phyloP scores from a whole-genome alignment of 2,888 invertebrate species.

The Eristalis arbustorum region DNA sequence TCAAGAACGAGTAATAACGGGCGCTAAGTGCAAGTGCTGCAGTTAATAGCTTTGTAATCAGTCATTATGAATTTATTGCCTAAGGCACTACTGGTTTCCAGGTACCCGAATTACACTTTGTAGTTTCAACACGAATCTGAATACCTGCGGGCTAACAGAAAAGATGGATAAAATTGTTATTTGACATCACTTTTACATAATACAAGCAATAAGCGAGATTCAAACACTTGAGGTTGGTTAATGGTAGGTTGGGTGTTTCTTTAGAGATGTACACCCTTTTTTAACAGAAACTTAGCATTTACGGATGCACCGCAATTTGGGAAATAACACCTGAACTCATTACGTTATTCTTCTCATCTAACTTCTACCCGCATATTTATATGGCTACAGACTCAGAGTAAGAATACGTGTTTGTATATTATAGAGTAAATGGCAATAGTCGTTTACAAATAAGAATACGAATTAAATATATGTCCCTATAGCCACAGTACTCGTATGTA shows the following conservation, averaged over 20 bases:
- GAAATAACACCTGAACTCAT: constrained; percentile 48
- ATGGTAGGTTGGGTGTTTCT: constrained; percentile 42
- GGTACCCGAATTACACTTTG: constrained; percentile 62
- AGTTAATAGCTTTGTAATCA: constrained; percentile 55
- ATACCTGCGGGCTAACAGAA: constrained; percentile 33
- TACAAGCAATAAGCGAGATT: constrained; percentile 56
- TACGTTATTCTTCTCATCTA: constrained; percentile 33
- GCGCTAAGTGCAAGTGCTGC: constrained; percentile 60
- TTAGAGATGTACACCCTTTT: neutral
- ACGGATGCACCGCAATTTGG: constrained; percentile 37
- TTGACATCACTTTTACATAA: constrained; percentile 61
- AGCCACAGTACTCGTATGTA: neutral
- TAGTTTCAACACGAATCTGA: constrained; percentile 58
- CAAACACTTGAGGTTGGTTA: constrained; percentile 62
- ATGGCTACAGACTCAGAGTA: constrained; percentile 4
- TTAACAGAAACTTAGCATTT: neutral
- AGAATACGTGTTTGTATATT: constrained; percentile 22
- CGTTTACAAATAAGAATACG: neutral
- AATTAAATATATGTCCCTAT: neutral
- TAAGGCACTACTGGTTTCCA: constrained; percentile 38
- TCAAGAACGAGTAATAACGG: constrained; percentile 41
- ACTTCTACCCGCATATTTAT: constrained; percentile 59
- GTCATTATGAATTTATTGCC: constrained; percentile 35
- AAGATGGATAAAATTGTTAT: constrained; percentile 42
- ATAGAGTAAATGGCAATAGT: neutral